A percentile compares a stretch with the other conserved stretches of the same genome.
These are phyloP conservation scores for Epirrita christyi DNA, from an alignment of 2,888 invertebrate genomes.

Conservation along the genomic window DNA sequence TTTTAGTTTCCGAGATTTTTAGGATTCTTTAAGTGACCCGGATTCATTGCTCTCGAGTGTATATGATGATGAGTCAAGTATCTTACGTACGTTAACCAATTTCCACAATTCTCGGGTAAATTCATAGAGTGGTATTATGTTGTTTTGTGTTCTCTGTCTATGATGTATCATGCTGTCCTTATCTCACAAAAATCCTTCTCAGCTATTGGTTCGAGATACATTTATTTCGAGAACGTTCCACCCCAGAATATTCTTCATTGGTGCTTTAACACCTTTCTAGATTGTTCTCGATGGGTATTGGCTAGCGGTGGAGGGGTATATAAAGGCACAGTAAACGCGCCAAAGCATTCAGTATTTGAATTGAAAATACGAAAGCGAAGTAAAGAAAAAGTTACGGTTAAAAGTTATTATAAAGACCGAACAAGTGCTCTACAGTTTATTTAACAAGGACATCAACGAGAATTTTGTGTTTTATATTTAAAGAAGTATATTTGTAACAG, in stretches of 20 bases:
- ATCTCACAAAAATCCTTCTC: conserved; percentile 26
- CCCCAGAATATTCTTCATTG: conserved; percentile 50
- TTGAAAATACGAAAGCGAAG: conserved; percentile 59
- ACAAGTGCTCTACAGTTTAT: conserved; percentile 23
- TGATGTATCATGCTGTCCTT: conserved; percentile 35
- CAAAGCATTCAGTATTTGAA: conserved; percentile 70
- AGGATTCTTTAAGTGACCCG: no score
- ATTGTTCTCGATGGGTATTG: conserved; percentile 60
- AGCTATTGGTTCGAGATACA: conserved; percentile 48
- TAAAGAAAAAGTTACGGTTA: conserved; percentile 47
- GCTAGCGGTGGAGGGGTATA: conserved; percentile 48
- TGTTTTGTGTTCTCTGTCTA: conserved; percentile 38
- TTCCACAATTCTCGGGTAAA: conserved; percentile 34
- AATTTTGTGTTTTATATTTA: conserved; percentile 23
- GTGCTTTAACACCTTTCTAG: conserved; percentile 51
- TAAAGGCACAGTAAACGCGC: conserved; percentile 56
- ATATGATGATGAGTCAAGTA: not conserved
- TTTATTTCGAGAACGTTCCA: conserved; percentile 55
- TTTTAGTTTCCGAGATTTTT: no score
- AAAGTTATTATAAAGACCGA: conserved; percentile 47
- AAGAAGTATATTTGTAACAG: conserved; percentile 31
- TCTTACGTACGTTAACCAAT: not conserved
- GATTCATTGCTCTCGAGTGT: no score
- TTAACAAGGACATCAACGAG: conserved; percentile 16
- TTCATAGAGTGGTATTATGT: conserved; percentile 39